phyloP scores from a whole-genome alignment of 2,888 invertebrate genomes.

The Calephelis perditalis region DNA sequence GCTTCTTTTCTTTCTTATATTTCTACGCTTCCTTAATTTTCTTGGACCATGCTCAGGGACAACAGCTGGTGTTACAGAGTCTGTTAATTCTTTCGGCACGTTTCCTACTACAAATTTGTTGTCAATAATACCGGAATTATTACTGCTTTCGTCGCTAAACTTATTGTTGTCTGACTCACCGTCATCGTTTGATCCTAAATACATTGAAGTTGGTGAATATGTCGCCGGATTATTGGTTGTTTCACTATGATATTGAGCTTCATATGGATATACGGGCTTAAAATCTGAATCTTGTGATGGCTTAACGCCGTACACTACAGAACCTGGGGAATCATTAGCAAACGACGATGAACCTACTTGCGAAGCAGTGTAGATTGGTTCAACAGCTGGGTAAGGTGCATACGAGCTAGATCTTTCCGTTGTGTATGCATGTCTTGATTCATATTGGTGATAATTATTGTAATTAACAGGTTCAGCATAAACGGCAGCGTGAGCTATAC shows the following conservation, averaged over 20 bases:
- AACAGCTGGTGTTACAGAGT: conserved; percentile 75
- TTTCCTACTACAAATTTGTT: conserved; percentile 83
- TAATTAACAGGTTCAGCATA: conserved; percentile 63
- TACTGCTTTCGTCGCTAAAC: conserved; percentile 46
- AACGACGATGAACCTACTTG: conserved; percentile 59
- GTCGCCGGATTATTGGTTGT: conserved; percentile 59
- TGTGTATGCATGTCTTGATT: conserved; percentile 62
- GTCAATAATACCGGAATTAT: conserved; percentile 44
- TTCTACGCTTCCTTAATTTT: conserved; percentile 52
- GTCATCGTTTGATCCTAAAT: conserved; percentile 64
- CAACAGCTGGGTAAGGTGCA: conserved; percentile 57
- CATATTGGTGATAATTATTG: conserved; percentile 51
- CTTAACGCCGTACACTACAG: conserved; percentile 67
- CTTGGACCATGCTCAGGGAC: conserved; percentile 83
- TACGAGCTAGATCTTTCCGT: conserved; percentile 57
- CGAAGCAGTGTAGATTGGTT: conserved; percentile 65
- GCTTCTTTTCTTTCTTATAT: conserved; percentile 42
- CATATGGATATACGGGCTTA: conserved; percentile 68
- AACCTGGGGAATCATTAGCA: conserved; percentile 53
- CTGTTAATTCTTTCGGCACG: conserved; percentile 77
- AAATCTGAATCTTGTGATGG: conserved; percentile 64
- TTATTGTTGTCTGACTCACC: conserved; percentile 52
- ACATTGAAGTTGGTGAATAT: conserved; percentile 67
- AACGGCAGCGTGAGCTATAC: conserved; percentile 67
- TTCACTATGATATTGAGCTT: conserved; percentile 61